These are phyloP conservation scores for Taenioides sp. DNA, from an alignment of 2,797 vertebrate species.

Conservation along the genomic window DNA sequence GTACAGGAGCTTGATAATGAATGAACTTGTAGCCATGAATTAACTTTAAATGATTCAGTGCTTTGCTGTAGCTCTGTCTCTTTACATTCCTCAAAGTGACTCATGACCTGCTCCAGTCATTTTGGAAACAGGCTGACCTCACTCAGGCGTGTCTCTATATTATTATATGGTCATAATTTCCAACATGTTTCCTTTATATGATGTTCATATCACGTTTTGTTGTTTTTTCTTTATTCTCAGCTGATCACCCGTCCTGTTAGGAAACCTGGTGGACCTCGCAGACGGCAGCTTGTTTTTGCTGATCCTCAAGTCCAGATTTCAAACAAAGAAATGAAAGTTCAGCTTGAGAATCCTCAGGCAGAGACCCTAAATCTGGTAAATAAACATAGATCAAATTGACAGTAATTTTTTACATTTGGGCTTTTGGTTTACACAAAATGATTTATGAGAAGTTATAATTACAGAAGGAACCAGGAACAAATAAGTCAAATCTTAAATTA, in stretches of 20 bases:
- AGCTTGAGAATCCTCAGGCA: conserved; percentile 61
- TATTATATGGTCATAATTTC: conserved; percentile 17
- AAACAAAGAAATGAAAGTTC: conserved; percentile 68
- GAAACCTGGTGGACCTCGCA: conserved; percentile 33
- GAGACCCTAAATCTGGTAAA: conserved; percentile 71
- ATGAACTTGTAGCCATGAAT: neutral
- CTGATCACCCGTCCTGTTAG: conserved; percentile 7
- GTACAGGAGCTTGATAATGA: neutral
- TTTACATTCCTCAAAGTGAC: conserved; percentile 41
- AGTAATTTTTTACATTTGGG: neutral
- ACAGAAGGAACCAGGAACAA: neutral
- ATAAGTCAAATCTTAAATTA: neutral
- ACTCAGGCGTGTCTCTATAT: conserved; percentile 19
- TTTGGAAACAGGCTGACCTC: conserved; percentile 26
- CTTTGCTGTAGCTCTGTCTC: conserved; percentile 4
- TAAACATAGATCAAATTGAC: neutral
- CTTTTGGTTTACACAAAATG: neutral
- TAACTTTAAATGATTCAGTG: neutral
- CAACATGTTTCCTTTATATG: neutral
- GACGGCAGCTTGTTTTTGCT: conserved; percentile 75
- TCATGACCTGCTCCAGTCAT: conserved; percentile 22
- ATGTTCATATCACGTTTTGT: neutral
- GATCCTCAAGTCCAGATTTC: conserved; percentile 80
- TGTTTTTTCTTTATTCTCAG: conserved; percentile 29
- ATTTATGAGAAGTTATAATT: neutral